Base-by-base conservation (phyloP, 1,140 invertebrate genomes). In the Danaus melanippus region DNA sequence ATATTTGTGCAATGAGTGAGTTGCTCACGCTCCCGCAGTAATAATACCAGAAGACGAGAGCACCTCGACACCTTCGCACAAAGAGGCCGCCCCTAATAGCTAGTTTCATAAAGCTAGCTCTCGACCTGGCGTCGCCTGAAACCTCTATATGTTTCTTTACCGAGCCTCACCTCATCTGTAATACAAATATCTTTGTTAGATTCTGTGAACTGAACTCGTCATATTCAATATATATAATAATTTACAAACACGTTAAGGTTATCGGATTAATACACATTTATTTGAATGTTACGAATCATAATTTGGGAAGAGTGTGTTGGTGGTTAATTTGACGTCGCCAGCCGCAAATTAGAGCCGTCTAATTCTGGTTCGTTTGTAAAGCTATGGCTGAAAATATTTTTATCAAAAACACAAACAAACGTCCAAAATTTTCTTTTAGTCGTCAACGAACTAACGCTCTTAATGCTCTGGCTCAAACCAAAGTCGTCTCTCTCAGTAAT, bases 21-120 rank as follows among this genome's bases (percentile, higher is more conserved):
- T 47, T 53, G 46, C 39, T 54, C 53, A 10, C 53, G 49, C 21
- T 32, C 21, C 21, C 21, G 21, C 21, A 32, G 62, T 60, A 60
- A 64, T 60, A 62, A 62, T 60, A 41, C 41, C 42, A 15, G 50
- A 45, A 48, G 55, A 17, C 40, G 49, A 64, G 71, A 58, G 71
- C 43, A 58, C 48, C 57, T 67, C 80, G 76, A 84, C 80, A 80
- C 80, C 80, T 84, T 66, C 51, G 66, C 66, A 84, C 78, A 84
- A 81, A 81, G 78, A 56, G 64, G 64, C 65, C 51, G 53, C 61
- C 50, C 56, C 65, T 78, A 79, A 77, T 76, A 81, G 76, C 78
- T 80, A 81, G 75, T 78, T 81, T 73, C 64, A 55, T 66, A 67
- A 53, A 57, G 64, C 76, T 76, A 75, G 51, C 39, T 10, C 42